A percentile compares a stretch with the other conserved stretches of the same genome.
Conservation (phyloP, 1,140 invertebrate species). For the Samia ricini region DNA sequence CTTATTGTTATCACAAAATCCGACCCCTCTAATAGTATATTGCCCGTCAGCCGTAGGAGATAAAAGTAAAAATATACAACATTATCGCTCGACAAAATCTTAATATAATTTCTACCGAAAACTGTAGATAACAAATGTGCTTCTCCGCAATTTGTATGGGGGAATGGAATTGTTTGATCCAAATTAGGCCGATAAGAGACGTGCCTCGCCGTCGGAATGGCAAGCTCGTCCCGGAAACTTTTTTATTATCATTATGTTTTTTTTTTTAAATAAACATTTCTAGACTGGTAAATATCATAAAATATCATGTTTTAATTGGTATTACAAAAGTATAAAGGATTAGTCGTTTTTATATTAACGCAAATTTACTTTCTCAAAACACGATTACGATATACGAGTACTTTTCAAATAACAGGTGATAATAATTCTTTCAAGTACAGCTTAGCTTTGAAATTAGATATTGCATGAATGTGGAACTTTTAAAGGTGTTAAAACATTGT, state of each 20-base stretch:
- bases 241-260: constrained; percentile 38
- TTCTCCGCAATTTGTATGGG: constrained; percentile 54
- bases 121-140: constrained; percentile 64
- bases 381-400: no score
- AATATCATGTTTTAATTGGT: not conserved
- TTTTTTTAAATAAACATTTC: constrained; percentile 14
- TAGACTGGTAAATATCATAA: not conserved
- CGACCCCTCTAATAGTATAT: constrained; percentile 31
- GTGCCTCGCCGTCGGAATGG: constrained; percentile 38
- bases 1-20: constrained; percentile 59
- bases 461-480: no score
- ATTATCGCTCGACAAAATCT: constrained; percentile 62
- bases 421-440: no score
- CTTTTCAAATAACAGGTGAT: no score
- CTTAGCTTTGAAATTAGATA: no score
- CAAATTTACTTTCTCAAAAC: no score
- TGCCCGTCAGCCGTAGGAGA: constrained; percentile 29
- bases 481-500: no score
- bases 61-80: constrained; percentile 57
- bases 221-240: constrained; percentile 36
- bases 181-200: constrained; percentile 62
- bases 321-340: no score
- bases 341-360: no score
- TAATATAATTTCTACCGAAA: constrained; percentile 67
- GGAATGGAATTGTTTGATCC: constrained; percentile 60